Evolutionary conservation across 2,113 vertebrate species (phyloP).

Genomic region (Actenoides lindsayi): DNA sequence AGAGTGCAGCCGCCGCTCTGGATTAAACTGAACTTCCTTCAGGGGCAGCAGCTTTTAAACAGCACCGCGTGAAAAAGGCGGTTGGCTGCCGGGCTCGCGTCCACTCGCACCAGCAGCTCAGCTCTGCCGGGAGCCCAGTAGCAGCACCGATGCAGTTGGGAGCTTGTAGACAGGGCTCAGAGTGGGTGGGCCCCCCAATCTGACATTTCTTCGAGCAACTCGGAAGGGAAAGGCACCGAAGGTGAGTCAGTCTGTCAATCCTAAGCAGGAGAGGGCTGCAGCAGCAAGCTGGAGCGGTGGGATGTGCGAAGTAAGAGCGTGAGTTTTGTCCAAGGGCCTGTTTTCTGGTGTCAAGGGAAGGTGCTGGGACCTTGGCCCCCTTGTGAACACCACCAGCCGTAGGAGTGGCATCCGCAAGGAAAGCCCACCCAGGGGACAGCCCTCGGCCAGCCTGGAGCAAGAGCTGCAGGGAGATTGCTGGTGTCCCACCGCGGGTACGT

Average conservation of each 20-base stretch:
- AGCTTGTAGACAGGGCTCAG: background rate
- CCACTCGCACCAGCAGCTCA: background rate
- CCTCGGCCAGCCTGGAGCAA: background rate
- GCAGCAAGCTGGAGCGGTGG: background rate
- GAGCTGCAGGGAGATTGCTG: rapidly evolving
- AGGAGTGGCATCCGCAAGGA: background rate
- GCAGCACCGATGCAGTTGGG: rapidly evolving
- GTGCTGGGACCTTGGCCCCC: background rate
- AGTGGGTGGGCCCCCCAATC: background rate
- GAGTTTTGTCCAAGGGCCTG: background rate
- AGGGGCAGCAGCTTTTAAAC: background rate
- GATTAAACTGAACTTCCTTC: background rate
- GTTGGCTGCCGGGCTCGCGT: background rate
- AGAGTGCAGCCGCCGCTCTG: background rate
- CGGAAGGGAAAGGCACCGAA: background rate
- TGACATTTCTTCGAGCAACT: background rate
- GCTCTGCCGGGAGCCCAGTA: background rate
- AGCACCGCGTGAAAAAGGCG: background rate
- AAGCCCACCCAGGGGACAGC: rapidly evolving
- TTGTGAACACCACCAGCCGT: background rate
- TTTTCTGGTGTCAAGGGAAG: background rate
- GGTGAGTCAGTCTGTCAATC: background rate
- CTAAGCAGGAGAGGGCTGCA: background rate
- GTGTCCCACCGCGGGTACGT: background rate
- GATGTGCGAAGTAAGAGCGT: background rate